Evolutionary conservation across 2,113 vertebrate genomes (phyloP), one percentile per base, ranked within the genome.

Genomic region (Oncorhynchus nerka): DNA sequence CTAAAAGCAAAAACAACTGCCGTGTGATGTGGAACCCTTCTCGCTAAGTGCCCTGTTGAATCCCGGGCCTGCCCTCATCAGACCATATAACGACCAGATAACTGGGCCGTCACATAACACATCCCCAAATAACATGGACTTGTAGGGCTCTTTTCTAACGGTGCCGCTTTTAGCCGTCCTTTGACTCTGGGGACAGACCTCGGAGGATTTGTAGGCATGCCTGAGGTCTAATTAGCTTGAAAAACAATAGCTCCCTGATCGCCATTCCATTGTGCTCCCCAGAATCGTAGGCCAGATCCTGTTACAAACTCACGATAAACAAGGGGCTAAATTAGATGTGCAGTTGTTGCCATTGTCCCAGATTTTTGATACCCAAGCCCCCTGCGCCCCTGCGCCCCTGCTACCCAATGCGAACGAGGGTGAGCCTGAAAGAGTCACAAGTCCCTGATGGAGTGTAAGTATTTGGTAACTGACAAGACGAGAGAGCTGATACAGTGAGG

Each of bases 221-320:
- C 80, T 69, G 68, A 73, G 83, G 79, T 82, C 92, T 93, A 94
- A 94, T 94, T 94, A 94, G 85, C 89, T 86, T 93, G 93, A 93
- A 94, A 94, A 94, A 94, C 94, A 94, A 94, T 94, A 94, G 91
- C 89, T 90, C 92, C 90, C 89, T 84, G 89, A 93, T 93, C 91
- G 85, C 88, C 90, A 89, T 91, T 91, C 93, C 93, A 89, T 93
- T 93, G 91, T 94, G 90, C 87, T 82, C 81, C 32, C 83, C 77
- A 62, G 84, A 89, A 93, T 93, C 93, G 93, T 93, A 83, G 79
- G 1, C 75, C 34, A 74, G 89, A 91, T 94, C 93, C 87, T 87
- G 84, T 94, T 93, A 91, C 94, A 84, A 88, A 88, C 90, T 90
- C 89, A 86, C 80, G 90, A 92, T 94, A 94, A 94, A 94, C 92